Conservation (phyloP, 1,140 invertebrate genomes). For the Diorhabda carinulata region DNA sequence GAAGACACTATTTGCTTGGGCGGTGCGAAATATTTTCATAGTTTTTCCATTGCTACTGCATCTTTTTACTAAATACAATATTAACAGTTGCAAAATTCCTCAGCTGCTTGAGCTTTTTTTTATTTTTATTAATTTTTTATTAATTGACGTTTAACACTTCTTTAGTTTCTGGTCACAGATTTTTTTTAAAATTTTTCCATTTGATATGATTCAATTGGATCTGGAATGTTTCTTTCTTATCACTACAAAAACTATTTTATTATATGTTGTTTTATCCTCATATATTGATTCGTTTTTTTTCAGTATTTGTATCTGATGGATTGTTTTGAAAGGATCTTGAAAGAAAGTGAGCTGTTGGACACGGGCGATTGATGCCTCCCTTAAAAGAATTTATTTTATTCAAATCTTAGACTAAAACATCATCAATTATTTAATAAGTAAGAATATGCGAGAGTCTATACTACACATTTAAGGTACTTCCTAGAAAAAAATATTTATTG, state of each 20-base stretch:
- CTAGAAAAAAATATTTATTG: conserved; percentile 18
- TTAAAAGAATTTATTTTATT: not conserved
- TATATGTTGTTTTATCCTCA: not conserved
- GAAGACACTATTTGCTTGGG: too few species aligned
- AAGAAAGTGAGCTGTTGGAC: conserved; percentile 80
- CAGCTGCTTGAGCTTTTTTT: too few species aligned
- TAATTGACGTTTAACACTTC: too few species aligned
- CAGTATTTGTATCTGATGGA: conserved; percentile 91
- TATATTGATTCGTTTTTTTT: conserved; percentile 46
- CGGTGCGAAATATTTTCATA: too few species aligned
- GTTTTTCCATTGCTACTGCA: too few species aligned
- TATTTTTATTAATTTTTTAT: too few species aligned
- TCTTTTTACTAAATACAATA: too few species aligned
- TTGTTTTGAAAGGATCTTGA: conserved; percentile 90
- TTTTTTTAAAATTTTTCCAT: too few species aligned
- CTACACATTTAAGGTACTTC: conserved; percentile 17
- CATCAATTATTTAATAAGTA: conserved; percentile 25
- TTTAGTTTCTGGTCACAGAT: too few species aligned
- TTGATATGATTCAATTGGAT: too few species aligned
- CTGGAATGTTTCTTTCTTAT: not conserved
- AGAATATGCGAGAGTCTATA: conserved; percentile 18
- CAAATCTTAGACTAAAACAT: not conserved
- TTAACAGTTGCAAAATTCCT: too few species aligned
- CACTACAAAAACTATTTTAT: not conserved
- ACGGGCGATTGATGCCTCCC: conserved; percentile 61